Conservation (phyloP, 2,113 vertebrate genomes). For the Platysteira castanea region DNA sequence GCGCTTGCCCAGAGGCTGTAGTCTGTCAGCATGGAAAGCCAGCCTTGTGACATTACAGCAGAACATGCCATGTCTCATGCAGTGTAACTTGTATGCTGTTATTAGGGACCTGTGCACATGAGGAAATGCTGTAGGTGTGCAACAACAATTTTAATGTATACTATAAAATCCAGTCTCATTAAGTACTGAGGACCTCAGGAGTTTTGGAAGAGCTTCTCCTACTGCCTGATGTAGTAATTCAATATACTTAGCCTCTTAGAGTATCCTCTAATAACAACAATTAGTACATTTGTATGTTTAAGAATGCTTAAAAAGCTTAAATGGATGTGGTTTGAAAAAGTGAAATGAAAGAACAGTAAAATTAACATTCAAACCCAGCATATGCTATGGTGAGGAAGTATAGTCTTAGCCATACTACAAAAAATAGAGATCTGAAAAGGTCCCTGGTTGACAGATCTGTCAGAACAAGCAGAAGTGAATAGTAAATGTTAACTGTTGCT, state of each 20-base stretch:
- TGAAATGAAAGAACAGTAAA: background rate
- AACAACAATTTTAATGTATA: background rate
- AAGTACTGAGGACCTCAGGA: background rate
- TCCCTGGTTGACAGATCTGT: background rate
- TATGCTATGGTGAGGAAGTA: background rate
- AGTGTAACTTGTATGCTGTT: background rate
- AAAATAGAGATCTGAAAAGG: slow-evolving; percentile 22
- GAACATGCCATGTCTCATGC: fast-evolving
- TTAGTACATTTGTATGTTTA: background rate
- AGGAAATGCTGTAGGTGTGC: background rate
- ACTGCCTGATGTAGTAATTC: background rate
- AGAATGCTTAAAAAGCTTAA: background rate
- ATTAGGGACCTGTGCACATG: background rate
- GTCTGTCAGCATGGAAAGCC: background rate
- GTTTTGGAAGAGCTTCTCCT: background rate
- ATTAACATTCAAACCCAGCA: background rate
- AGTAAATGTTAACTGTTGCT: background rate
- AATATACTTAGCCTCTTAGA: background rate
- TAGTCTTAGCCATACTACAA: background rate
- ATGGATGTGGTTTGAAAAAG: background rate
- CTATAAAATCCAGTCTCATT: background rate
- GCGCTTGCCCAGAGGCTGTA: background rate
- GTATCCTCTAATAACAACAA: background rate
- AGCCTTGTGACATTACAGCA: background rate
- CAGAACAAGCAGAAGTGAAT: background rate